Evolutionary conservation across 2,113 vertebrate species (phyloP), one percentile per base, ranked within the genome.

Genomic region (Miniopterus natalensis): DNA sequence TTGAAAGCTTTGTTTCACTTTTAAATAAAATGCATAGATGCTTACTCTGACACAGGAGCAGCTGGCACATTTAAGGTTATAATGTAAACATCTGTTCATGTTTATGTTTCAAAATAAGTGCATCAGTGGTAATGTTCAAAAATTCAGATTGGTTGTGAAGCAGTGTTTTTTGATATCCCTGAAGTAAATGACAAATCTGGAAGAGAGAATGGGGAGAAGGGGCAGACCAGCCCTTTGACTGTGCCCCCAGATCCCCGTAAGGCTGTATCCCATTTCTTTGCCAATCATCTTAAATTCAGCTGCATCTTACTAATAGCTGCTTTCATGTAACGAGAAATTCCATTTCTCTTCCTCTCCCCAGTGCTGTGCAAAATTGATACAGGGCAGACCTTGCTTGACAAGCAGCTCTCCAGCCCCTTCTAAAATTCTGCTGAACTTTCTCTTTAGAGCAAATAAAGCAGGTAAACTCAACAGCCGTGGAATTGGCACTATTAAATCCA

Each of bases 351-450:
- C 93, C 96, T 96, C 92, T 85, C 42, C n/a, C 57, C 25, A 81
- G 45, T 45, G 84, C 68, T 86, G 73, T 94, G 42, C 36, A 89
- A 88, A 96, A 97, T 36, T 95, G 93, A 96, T 95, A 96, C 1
- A 91, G 73, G 53, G 47, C n/a, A 95, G 83, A 75, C 63, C 1
- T 40, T 73, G 47, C 66, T 98, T 97, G 96, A 96, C 88, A 96
- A 66, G 8, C 11, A 12, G 93, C 97, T 98, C 97, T 96, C 92
- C 1, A 95, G 89, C 63, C 97, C 90, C 96, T 87, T 98, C 93
- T 96, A 61, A 98, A 98, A 98, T 98, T 98, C 96, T 98, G 98
- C 98, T 98, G 98, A 98, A 98, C 77, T 94, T 97, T 98, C 84
- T 96, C 77, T 98, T 98, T 98, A 96, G 88, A 97, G 77, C 75